A percentile compares a stretch with the other conserved stretches of the same genome.
phyloP scores from a whole-genome alignment of 2,113 vertebrate species.

The Orycteropus afer region DNA sequence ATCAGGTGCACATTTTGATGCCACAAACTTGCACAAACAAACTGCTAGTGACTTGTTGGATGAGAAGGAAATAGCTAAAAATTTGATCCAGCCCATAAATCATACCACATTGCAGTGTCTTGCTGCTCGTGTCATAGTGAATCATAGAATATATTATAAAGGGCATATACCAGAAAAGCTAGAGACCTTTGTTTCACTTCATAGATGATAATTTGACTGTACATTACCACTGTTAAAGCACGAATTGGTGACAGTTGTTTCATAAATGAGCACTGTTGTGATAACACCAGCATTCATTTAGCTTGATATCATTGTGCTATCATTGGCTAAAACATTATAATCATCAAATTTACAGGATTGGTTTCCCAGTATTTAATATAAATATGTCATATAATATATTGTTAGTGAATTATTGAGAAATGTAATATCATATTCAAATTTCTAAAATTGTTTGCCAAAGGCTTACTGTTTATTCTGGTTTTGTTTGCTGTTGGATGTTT shows the following conservation, averaged over 20 bases:
- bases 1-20: constrained; percentile 97
- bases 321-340: constrained; percentile 82
- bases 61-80: constrained; percentile 97
- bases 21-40: constrained; percentile 95
- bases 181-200: constrained; percentile 96
- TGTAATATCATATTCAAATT: constrained; percentile 83
- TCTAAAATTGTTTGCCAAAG: constrained; percentile 87
- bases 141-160: constrained; percentile 91
- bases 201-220: constrained; percentile 91
- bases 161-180: constrained; percentile 97
- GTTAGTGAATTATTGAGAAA: constrained; percentile 87
- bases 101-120: constrained; percentile 99
- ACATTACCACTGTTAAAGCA: constrained; percentile 77
- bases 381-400: constrained; percentile 88
- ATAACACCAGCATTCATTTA: constrained; percentile 84
- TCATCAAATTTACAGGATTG: constrained; percentile 82
- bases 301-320: constrained; percentile 83
- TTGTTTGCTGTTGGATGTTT: constrained; percentile 85
- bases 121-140: constrained; percentile 95
- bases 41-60: constrained; percentile 97
- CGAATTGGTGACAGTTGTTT: constrained; percentile 79
- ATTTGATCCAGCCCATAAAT: constrained; percentile 98
- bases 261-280: constrained; percentile 84
- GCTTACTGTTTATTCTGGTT: constrained; percentile 82
- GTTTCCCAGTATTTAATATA: constrained; percentile 87